Percentiles rank a stretch among this genome's conserved stretches.
These are phyloP conservation scores for Oscheius sp. DNA, from an alignment of 1,140 invertebrate genomes.

Conservation along the genomic window DNA sequence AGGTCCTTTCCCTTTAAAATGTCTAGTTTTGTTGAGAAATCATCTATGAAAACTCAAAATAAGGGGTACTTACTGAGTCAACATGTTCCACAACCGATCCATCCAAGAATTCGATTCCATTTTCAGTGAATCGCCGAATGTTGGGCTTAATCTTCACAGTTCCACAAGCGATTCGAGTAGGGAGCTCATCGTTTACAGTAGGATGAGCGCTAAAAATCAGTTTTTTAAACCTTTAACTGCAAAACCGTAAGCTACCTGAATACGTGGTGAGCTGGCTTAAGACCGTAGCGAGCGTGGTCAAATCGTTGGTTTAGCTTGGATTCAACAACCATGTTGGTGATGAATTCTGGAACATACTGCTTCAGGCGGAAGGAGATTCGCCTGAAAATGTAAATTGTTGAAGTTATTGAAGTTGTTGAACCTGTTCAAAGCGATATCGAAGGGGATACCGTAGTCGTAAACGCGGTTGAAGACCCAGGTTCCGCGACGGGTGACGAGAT, in stretches of 20 bases:
- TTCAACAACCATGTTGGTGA: conserved; percentile 12
- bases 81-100: conserved; percentile 47
- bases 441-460: conserved; percentile 57
- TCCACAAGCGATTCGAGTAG: conserved; percentile 63
- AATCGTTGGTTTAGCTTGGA: conserved; percentile 59
- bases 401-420: conserved; percentile 54
- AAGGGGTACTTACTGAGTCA: conserved; percentile 36
- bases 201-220: conserved; percentile 60
- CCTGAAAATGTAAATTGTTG: neutral
- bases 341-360: conserved; percentile 3
- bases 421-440: conserved; percentile 53
- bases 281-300: conserved; percentile 63
- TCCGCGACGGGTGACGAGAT: conserved; percentile 64
- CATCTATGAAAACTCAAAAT: neutral
- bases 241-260: conserved; percentile 41
- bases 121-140: conserved; percentile 60
- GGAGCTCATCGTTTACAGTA: conserved; percentile 66
- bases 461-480: conserved; percentile 64
- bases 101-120: conserved; percentile 62
- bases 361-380: neutral
- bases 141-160: conserved; percentile 61
- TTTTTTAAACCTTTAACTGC: neutral
- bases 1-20: no score
- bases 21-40: no score
- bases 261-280: conserved; percentile 63